Percentiles rank a stretch among this genome's conserved stretches.
Evolutionary conservation across 92 coral and sea anemone genomes (phyloP).

Genomic region (Heteractis magnifica): DNA sequence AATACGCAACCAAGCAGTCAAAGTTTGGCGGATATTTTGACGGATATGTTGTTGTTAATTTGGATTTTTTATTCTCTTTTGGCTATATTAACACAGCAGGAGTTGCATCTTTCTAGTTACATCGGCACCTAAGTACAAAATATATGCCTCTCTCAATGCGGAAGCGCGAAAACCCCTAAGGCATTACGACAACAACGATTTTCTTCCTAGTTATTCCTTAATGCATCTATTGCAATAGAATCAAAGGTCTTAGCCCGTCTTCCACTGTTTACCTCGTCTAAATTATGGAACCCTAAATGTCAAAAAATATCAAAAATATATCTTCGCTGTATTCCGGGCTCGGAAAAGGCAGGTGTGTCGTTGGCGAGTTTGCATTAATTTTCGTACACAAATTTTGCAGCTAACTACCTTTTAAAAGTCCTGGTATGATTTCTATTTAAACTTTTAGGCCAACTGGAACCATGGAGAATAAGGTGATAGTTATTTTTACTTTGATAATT

Average conservation of each 20-base stretch:
- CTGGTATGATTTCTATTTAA: no score
- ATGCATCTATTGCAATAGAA: background rate
- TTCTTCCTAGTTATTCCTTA: background rate
- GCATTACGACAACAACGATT: conserved; percentile 5
- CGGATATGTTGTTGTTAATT: conserved; percentile 13
- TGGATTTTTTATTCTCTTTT: background rate
- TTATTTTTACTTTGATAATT: background rate
- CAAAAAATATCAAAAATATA: no score
- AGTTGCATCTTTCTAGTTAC: background rate
- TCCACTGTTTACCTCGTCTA: background rate
- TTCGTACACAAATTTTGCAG: no score
- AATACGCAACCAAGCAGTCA: background rate
- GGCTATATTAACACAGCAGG: conserved; percentile 20
- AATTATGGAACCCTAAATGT: no score
- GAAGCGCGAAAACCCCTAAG: conserved; percentile 10
- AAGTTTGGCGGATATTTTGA: conserved; percentile 1
- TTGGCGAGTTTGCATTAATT: no score
- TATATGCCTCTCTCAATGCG: conserved; percentile 16
- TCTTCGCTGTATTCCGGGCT: no score
- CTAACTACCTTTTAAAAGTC: no score
- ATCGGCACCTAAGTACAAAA: conserved; percentile 7
- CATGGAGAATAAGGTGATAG: no score
- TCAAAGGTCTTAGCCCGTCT: background rate
- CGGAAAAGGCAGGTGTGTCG: no score
- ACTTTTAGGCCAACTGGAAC: no score